Base-by-base conservation (phyloP, 2,797 vertebrate genomes). In the Myotis findleyi region DNA sequence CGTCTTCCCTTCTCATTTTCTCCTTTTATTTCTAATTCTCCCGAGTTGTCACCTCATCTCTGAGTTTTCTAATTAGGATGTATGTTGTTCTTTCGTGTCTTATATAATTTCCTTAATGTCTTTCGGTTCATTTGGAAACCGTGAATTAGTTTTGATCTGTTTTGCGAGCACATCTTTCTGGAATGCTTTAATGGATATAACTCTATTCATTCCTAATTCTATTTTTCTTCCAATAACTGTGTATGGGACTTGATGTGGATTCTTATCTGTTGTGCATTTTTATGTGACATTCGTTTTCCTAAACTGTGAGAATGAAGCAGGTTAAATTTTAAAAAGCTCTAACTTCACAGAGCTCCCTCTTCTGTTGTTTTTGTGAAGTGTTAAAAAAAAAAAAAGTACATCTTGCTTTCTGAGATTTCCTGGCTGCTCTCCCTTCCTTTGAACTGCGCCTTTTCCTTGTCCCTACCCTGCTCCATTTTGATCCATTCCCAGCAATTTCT, bases 291-390 rank as follows among this genome's bases (percentile, higher is more conserved):
- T 33, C 23, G 47, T 72, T 90, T 93, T 49, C 36, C 41, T 95
- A 38, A 87, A 81, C 41, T 66, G 64, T 55, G 66, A 87, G 33
- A 77, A 69, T 7, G 53, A 84, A 90, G 21, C 9, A 57, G 55
- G 55, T 91, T 88, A 64, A 68, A 72, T 71, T 57, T 83, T 57
- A 38, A 62, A 85, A 68, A 12, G n/a, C 64, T 93, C n/a, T 64
- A 83, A 81, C 76, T 95, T 93, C 80, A 89, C 62, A 86, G 79
- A 79, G 66, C 71, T 77, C 95, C 86, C 72, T 94, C 93, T 87
- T 92, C 71, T 92, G 89, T 72, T 94, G 90, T 86, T 93, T 87
- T 64, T 80, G 68, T 82, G 69, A 85, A 71, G 57, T 62, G 47
- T 85, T 87, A 33, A 68, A 38, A 68, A 66, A 66, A 66, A 66